These are phyloP conservation scores for Megamerina dolium DNA, from an alignment of 2,888 invertebrate genomes.

Conservation along the genomic window DNA sequence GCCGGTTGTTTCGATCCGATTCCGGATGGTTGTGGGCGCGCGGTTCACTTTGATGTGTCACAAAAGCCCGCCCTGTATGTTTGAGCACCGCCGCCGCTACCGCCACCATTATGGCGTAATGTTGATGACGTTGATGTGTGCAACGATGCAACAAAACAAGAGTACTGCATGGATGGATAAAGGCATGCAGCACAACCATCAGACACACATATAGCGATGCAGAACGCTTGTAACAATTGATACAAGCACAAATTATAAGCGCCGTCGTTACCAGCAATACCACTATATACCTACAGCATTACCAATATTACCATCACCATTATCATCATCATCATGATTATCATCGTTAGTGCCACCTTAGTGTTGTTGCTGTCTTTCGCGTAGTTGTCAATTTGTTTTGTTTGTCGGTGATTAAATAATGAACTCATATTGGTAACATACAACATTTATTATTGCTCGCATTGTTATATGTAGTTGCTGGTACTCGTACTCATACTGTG, in stretches of 20 bases:
- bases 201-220: slow-evolving; percentile 1
- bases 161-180: slow-evolving; percentile 21
- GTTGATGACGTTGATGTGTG: slow-evolving; percentile 32
- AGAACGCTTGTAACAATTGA: too few relatives aligned
- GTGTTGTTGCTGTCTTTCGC: slow-evolving; percentile 8
- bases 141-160: slow-evolving; percentile 21
- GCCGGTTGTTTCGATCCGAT: too few relatives aligned
- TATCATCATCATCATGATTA: too few relatives aligned
- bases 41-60: slow-evolving; percentile 33
- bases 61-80: slow-evolving; percentile 20
- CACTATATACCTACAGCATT: too few relatives aligned
- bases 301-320: too few relatives aligned
- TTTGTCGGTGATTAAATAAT: slow-evolving; percentile 42
- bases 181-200: slow-evolving; percentile 23
- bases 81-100: too few relatives aligned
- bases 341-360: too few relatives aligned
- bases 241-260: too few relatives aligned
- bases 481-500: neutral
- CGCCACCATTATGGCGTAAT: slow-evolving; percentile 20
- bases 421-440: slow-evolving; percentile 34
- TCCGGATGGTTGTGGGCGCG: slow-evolving; percentile 18
- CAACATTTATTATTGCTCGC: neutral
- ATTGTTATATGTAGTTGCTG: slow-evolving; percentile 14
- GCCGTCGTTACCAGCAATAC: neutral
- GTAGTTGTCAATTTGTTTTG: slow-evolving; percentile 41